Percentiles rank a stretch among this genome's conserved stretches.
Conservation (phyloP, 2,888 invertebrate species). For the Metacarcinus magister region DNA sequence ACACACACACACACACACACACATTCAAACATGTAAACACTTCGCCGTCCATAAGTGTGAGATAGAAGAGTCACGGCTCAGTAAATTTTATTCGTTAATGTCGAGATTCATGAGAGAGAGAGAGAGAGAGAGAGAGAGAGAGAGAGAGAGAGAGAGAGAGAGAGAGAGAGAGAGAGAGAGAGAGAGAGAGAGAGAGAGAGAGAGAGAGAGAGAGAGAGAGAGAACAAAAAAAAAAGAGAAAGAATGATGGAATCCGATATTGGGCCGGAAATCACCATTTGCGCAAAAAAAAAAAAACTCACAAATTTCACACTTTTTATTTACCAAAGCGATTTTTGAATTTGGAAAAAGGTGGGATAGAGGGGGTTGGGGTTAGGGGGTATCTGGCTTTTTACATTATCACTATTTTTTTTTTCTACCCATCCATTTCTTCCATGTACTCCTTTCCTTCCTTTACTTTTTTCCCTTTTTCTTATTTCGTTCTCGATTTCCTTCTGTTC, state of each 20-base stretch:
- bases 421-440: neutral
- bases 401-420: neutral
- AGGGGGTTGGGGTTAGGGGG: no score
- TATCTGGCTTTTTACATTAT: neutral
- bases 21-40: neutral
- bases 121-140: no score
- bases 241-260: slow-evolving; percentile 4
- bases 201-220: no score
- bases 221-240: neutral
- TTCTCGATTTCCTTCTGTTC: no score
- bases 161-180: no score
- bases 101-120: neutral
- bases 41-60: neutral
- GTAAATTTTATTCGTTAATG: neutral
- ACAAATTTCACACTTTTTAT: neutral
- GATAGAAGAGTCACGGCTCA: neutral
- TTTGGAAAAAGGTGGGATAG: neutral
- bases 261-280: slow-evolving; percentile 1
- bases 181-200: no score
- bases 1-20: slow-evolving; percentile 14
- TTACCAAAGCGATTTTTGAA: neutral
- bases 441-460: neutral
- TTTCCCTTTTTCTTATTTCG: neutral
- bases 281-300: neutral
- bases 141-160: no score